Evolutionary conservation across 2,113 vertebrate genomes (phyloP).

Genomic region (Rynchops niger): DNA sequence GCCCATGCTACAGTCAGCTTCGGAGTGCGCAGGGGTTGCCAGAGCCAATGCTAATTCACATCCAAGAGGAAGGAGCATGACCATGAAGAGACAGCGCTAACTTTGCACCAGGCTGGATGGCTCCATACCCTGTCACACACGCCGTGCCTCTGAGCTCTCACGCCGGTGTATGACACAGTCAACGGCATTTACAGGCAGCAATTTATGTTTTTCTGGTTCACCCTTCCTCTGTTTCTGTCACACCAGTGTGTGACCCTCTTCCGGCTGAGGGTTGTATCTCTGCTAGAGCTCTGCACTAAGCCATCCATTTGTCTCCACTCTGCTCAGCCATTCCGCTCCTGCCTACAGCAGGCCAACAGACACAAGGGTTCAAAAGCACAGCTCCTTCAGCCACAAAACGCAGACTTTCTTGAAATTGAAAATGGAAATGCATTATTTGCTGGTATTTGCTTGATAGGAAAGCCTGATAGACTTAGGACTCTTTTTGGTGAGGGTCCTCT

Average conservation of each 20-base stretch:
- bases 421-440: background rate
- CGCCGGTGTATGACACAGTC: accelerated
- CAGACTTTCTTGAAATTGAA: background rate
- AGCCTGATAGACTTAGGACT: background rate
- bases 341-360: background rate
- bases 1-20: background rate
- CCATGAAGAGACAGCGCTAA: background rate
- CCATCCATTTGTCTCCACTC: accelerated
- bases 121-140: accelerated
- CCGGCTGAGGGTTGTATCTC: background rate
- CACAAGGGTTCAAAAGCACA: accelerated
- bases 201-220: accelerated
- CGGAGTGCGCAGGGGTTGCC: background rate
- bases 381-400: background rate
- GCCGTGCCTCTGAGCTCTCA: accelerated
- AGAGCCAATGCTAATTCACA: background rate
- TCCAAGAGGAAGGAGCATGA: background rate
- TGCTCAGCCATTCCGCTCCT: accelerated
- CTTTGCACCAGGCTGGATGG: background rate
- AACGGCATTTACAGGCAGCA: background rate
- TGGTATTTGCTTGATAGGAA: background rate
- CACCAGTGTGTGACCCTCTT: background rate
- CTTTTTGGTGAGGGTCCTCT: background rate
- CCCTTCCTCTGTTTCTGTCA: background rate
- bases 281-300: background rate